These are phyloP conservation scores for Rattus rattus DNA, from an alignment of 2,113 vertebrate species.

Conservation along the genomic window DNA sequence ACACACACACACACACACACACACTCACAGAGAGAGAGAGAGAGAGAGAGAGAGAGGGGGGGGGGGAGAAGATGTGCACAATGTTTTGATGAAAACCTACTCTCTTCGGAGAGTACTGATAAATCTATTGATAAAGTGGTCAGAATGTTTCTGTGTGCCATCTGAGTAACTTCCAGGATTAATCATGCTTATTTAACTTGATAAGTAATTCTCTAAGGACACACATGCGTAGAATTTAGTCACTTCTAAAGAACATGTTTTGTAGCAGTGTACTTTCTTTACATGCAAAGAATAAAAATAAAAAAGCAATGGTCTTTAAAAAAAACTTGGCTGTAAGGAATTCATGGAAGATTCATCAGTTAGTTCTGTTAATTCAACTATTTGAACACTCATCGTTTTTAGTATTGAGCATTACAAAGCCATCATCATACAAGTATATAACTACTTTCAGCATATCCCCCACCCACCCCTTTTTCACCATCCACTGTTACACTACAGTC, in stretches of 20 bases:
- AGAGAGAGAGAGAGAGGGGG: not conserved
- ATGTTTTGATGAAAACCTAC: not conserved
- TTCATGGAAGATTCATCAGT: no score
- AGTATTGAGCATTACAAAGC: no score
- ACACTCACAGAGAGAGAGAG: no score
- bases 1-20: no score
- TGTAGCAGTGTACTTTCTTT: not conserved
- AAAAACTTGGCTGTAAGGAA: no score
- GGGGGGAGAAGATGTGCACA: not conserved
- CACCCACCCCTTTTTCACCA: no score
- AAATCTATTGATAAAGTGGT: conserved; percentile 35
- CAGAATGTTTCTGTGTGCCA: conserved; percentile 35
- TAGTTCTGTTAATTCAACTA: no score
- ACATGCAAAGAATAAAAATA: not conserved
- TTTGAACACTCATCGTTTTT: no score
- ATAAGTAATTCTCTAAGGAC: conserved; percentile 58
- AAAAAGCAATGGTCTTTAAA: no score
- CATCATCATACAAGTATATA: no score
- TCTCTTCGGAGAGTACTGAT: conserved; percentile 7
- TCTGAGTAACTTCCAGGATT: conserved; percentile 50
- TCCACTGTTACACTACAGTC: no score
- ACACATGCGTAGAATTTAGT: conserved; percentile 44
- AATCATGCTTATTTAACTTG: conserved; percentile 52
- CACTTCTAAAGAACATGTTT: conserved; percentile 52
- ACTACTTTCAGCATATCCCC: no score